Evolutionary conservation across 2,888 invertebrate genomes (phyloP).

Genomic region (Endomychus coccineus): DNA sequence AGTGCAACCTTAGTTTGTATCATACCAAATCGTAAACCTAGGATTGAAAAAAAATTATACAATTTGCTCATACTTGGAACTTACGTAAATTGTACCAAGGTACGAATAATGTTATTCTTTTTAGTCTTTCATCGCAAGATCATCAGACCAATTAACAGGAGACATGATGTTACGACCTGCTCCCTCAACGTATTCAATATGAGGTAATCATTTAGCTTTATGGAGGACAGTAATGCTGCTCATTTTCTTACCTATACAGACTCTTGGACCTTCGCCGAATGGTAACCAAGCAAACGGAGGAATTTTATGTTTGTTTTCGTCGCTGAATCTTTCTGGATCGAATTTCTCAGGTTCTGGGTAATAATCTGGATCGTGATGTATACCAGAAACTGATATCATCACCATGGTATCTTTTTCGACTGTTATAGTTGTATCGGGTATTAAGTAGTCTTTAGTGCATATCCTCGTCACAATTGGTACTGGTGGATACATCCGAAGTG

Average conservation of each 20-base stretch:
- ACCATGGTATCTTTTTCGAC: constrained; percentile 34
- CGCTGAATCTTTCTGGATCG: constrained; percentile 23
- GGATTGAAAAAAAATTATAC: no score
- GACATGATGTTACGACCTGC: no score
- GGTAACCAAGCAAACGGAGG: constrained; percentile 26
- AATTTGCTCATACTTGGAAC: no score
- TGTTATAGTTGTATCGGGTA: constrained; percentile 30
- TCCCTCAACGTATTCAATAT: no score
- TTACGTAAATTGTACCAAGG: no score
- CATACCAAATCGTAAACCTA: constrained; percentile 23
- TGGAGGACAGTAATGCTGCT: no score
- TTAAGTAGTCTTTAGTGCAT: constrained; percentile 27
- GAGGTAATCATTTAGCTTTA: no score
- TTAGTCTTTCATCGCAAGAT: no score
- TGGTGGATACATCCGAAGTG: constrained; percentile 38
- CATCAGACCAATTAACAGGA: background rate
- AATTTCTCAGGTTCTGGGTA: constrained; percentile 25
- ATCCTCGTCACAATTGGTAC: constrained; percentile 23
- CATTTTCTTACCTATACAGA: constrained; percentile 33
- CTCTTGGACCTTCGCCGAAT: constrained; percentile 36
- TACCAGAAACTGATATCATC: constrained; percentile 28
- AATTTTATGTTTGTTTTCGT: constrained; percentile 14
- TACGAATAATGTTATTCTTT: no score
- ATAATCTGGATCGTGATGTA: constrained; percentile 23
- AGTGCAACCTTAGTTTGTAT: constrained; percentile 29